Evolutionary conservation across 2,113 vertebrate species (phyloP).

Genomic region (Telmatochromis brachygnathus): DNA sequence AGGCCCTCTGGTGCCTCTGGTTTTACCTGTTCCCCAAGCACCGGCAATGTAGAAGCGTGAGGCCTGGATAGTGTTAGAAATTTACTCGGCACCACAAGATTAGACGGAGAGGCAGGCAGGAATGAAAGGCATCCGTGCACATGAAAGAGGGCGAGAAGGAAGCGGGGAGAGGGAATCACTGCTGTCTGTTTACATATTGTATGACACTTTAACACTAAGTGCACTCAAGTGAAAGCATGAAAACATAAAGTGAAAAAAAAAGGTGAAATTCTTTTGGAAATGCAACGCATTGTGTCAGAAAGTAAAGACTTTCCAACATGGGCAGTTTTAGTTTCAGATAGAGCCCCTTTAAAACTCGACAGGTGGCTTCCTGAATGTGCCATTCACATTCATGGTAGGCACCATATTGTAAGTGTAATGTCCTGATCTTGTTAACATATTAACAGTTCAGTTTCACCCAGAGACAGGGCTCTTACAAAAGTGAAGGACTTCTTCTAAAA

Average conservation of each 20-base stretch:
- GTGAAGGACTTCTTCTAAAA: not conserved
- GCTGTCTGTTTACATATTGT: not conserved
- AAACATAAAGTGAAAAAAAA: not conserved
- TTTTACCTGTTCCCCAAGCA: constrained; percentile 61
- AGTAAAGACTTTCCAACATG: not conserved
- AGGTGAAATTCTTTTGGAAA: not conserved
- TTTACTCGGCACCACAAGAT: not conserved
- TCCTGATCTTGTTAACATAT: not conserved
- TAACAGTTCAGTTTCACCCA: constrained; percentile 1
- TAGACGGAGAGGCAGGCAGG: not conserved
- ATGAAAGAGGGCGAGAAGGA: not conserved
- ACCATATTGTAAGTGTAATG: not conserved
- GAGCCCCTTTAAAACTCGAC: not conserved
- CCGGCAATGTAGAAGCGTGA: constrained; percentile 4
- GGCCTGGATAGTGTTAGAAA: not conserved
- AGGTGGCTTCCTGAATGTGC: not conserved
- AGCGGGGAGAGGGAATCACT: not conserved
- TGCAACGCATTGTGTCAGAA: not conserved
- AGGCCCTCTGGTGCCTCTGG: constrained; percentile 48
- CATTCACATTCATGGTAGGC: not conserved
- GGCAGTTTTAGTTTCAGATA: not conserved
- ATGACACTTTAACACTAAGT: not conserved
- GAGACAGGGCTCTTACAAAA: not conserved
- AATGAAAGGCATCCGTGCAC: constrained; percentile 41
- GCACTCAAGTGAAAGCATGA: not conserved